Conservation (phyloP, 2,797 vertebrate genomes). For the Paramormyrops hopkinsi region DNA sequence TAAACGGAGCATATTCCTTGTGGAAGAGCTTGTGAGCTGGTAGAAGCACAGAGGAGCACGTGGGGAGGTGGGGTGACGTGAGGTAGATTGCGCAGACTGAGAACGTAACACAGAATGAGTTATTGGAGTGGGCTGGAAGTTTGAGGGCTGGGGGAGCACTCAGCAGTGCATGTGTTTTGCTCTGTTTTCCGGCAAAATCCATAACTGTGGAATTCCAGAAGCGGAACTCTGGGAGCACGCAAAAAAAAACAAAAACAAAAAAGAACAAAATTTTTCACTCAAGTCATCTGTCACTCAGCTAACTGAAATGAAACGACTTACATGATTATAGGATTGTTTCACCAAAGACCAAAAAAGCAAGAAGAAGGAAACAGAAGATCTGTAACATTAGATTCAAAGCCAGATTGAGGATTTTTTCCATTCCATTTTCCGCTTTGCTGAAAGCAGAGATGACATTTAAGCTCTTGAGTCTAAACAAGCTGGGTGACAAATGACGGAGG, state of each 20-base stretch:
- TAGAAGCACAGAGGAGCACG: conserved; percentile 41
- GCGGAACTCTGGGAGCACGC: background rate
- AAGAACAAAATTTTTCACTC: background rate
- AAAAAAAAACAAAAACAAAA: background rate
- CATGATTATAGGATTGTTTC: background rate
- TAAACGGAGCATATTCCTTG: background rate
- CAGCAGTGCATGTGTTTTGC: background rate
- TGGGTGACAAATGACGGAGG: background rate
- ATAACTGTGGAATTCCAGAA: background rate
- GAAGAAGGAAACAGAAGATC: background rate
- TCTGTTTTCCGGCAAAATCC: background rate
- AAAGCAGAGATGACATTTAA: background rate
- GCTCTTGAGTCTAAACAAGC: background rate
- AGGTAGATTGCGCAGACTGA: conserved; percentile 64
- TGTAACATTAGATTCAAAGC: background rate
- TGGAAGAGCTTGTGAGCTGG: conserved; percentile 45
- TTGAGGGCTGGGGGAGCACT: conserved; percentile 50
- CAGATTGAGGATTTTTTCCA: background rate
- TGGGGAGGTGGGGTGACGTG: conserved; percentile 53
- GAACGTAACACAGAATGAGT: conserved; percentile 25
- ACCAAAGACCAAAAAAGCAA: background rate
- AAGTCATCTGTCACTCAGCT: background rate
- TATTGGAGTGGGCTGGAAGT: conserved; percentile 26
- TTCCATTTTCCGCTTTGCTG: background rate
- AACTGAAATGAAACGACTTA: background rate